Evolutionary conservation across 2,113 vertebrate genomes (phyloP), one percentile per base, ranked within the genome.

Genomic region (Spea bombifrons): DNA sequence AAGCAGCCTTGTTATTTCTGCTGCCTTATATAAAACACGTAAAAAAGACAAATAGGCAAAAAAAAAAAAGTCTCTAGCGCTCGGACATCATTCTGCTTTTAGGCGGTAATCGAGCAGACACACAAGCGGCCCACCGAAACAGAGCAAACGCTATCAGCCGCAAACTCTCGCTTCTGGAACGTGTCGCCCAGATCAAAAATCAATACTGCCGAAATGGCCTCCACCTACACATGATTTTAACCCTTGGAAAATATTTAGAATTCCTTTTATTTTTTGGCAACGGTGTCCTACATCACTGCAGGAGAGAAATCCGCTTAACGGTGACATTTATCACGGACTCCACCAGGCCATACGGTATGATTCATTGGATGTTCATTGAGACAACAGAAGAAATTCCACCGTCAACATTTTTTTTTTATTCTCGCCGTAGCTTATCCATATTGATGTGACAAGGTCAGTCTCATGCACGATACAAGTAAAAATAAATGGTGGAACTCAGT

Each of bases 161-260:
- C 75, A 87, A 89, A 84, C 75, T 85, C 65, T 66, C 79, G 81
- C 75, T 90, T 47, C 81, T 85, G 66, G 82, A 76, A 88, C 82
- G 50, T 84, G 83, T 84, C 81, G 74, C 84, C 82, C 30, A 88
- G 83, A 90, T 91, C 69, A 90, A 90, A 95, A 94, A 92, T 94
- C 91, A 90, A 92, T 95, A 81, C 47, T 82, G 78, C 89, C 30
- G 84, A 88, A 93, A 94, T 83, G 55, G 84, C 90, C 87, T 92
- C 81, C 75, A 84, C 82, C 83, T 80, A 71, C 73, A 82, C 55
- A 84, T 88, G 17, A 64, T 85, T 82, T 84, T 83, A 89, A 87
- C 75, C 49, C 66, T 86, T 81, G 82, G 68, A 83, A 79, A 74
- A 75, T 30, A 30, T 30, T 17, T 30, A 80, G 4, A 49, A 61